Base-by-base conservation (phyloP, 2,797 vertebrate genomes). In the Hoplostethus atlanticus region DNA sequence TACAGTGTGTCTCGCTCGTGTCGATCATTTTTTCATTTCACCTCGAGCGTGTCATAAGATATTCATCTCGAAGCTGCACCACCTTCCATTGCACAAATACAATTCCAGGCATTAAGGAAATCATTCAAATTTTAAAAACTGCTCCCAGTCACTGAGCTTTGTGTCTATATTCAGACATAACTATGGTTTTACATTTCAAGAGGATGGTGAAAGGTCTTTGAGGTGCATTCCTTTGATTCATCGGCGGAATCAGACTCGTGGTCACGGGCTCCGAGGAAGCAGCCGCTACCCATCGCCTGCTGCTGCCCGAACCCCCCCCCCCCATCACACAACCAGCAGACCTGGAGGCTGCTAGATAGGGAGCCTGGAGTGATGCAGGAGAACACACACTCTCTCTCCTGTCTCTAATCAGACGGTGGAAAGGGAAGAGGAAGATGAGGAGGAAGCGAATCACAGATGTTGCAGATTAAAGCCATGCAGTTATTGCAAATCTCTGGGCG, bases 271-370 rank as follows among this genome's bases (percentile, higher is more conserved):
- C 25, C 6, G 28, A 13, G 52, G 30, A 28, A 13, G 44, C 10
- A 42, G 59, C 51, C 48, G 54, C 72, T 61, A 48, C 69, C 80
- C 47, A 73, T 72, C 16, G 3, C 75, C 77, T 73, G 62, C 73
- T 66, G 64, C 58, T 68, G 44, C 68, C 58, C 17, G 55, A 42
- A 21, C 21, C 1, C 1, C 21, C 21, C 21, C 69, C 72, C 62
- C 47, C 54, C 70, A 86, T 88, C 83, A 88, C 66, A 84, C 17
- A 59, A 53, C 25, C 54, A 55, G 68, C 52, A 42, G 69, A n/a
- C 38, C 51, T 40, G 15, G 6, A 31, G 25, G 64, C 36, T 66
- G 38, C 15, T 16, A 55, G 51, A 44, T 54, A 54, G 7, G 38
- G 38, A 8, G 9, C 52, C 52, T 31, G 28, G 11, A 1, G 21